Evolutionary conservation across 2,888 invertebrate genomes (phyloP).

Genomic region (Eurytoma adleriae): DNA sequence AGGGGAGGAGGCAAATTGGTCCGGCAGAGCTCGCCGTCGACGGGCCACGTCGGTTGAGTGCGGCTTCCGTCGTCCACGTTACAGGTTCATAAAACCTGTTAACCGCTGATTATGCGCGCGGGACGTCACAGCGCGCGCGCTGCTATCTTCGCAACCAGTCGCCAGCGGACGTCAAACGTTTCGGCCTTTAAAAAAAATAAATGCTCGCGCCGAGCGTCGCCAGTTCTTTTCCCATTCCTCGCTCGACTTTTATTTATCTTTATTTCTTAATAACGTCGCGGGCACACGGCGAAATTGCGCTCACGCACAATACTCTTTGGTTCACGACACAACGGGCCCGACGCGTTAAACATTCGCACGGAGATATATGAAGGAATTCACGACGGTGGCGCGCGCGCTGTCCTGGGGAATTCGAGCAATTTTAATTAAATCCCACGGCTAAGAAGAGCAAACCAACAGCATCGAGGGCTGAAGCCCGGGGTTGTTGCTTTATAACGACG

Average conservation of each 20-base stretch:
- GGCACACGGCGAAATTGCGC: not conserved
- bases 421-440: conserved; percentile 71
- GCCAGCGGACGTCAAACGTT: conserved; percentile 16
- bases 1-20: conserved; percentile 62
- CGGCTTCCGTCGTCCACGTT: conserved; percentile 74
- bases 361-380: not conserved
- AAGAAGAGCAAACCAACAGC: conserved; percentile 49
- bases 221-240: not conserved
- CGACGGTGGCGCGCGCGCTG: not conserved
- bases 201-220: not conserved
- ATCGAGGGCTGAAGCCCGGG: not conserved
- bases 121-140: conserved; percentile 62
- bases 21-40: conserved; percentile 59
- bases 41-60: conserved; percentile 69
- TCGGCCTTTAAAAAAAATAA: conserved; percentile 8
- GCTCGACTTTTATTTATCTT: not conserved
- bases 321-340: too few species aligned
- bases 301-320: not conserved
- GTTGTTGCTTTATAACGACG: too few species aligned
- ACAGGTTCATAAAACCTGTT: conserved; percentile 75
- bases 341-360: not conserved
- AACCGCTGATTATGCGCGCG: conserved; percentile 69
- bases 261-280: not conserved
- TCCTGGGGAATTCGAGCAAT: conserved; percentile 69
- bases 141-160: conserved; percentile 57